Evolutionary conservation across 2,888 invertebrate genomes (phyloP).

Genomic region (Gibbula magus): DNA sequence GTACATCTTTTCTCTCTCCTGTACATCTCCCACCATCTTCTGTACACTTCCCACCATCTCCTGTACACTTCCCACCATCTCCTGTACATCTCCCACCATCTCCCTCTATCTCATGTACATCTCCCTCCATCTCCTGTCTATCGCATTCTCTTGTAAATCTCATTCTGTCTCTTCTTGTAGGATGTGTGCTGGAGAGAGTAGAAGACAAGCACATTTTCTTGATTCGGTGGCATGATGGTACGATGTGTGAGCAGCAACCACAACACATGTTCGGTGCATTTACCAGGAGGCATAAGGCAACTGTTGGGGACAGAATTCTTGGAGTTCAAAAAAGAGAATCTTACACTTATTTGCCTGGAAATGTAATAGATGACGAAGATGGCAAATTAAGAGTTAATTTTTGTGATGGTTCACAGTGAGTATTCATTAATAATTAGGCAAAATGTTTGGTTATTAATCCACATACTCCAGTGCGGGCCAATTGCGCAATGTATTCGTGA

Average conservation of each 20-base stretch:
- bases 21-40: too few species aligned
- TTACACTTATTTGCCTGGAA: conserved; percentile 61
- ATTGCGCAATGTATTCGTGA: too few species aligned
- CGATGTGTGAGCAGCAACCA: conserved; percentile 55
- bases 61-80: too few species aligned
- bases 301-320: conserved; percentile 56
- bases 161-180: conserved; percentile 47
- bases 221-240: conserved; percentile 67
- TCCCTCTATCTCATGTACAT: too few species aligned
- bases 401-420: conserved; percentile 57
- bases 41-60: too few species aligned
- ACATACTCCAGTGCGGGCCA: too few species aligned
- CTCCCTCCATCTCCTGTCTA: too few species aligned
- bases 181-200: conserved; percentile 58
- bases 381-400: conserved; percentile 51
- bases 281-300: conserved; percentile 57
- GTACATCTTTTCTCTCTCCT: too few species aligned
- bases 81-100: too few species aligned
- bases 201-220: conserved; percentile 63
- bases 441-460: not conserved
- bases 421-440: not conserved
- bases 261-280: conserved; percentile 69
- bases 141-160: not conserved
- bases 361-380: conserved; percentile 23
- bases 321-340: conserved; percentile 52